Evolutionary conservation across 2,888 invertebrate genomes (phyloP).

Genomic region (Ornithoptera alexandrae): DNA sequence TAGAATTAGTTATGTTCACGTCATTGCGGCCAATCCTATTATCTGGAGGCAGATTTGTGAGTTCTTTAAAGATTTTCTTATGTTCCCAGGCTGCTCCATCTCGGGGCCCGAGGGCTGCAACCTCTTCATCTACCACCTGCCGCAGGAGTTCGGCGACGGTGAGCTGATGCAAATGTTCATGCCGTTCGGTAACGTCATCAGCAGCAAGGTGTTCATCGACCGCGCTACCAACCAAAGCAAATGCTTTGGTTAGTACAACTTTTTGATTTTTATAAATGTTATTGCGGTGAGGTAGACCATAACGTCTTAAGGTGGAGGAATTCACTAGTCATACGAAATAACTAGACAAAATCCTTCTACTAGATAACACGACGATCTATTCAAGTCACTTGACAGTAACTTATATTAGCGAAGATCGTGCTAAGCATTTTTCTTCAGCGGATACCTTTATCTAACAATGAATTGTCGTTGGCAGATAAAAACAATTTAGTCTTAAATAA

Average conservation of each 20-base stretch:
- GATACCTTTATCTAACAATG: too few relatives aligned
- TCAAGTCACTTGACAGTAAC: too few relatives aligned
- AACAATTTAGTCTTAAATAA: too few relatives aligned
- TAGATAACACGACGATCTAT: too few relatives aligned
- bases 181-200: slow-evolving; percentile 99
- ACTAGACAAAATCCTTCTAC: too few relatives aligned
- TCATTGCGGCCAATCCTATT: slow-evolving; percentile 40
- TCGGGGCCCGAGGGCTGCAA: slow-evolving; percentile 99
- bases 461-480: too few relatives aligned
- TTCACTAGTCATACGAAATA: too few relatives aligned
- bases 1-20: slow-evolving; percentile 30
- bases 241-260: slow-evolving; percentile 95
- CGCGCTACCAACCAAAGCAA: slow-evolving; percentile 99
- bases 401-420: too few relatives aligned
- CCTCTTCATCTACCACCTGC: slow-evolving; percentile 99
- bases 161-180: slow-evolving; percentile 99
- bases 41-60: slow-evolving; percentile 75
- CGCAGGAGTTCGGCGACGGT: slow-evolving; percentile 99
- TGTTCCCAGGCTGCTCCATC: slow-evolving; percentile 94
- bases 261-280: background rate
- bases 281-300: too few relatives aligned
- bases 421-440: too few relatives aligned
- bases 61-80: slow-evolving; percentile 85
- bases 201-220: slow-evolving; percentile 99
- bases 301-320: too few relatives aligned